Base-by-base conservation (phyloP, 92 coral and sea anemone genomes). In the Porites rus region DNA sequence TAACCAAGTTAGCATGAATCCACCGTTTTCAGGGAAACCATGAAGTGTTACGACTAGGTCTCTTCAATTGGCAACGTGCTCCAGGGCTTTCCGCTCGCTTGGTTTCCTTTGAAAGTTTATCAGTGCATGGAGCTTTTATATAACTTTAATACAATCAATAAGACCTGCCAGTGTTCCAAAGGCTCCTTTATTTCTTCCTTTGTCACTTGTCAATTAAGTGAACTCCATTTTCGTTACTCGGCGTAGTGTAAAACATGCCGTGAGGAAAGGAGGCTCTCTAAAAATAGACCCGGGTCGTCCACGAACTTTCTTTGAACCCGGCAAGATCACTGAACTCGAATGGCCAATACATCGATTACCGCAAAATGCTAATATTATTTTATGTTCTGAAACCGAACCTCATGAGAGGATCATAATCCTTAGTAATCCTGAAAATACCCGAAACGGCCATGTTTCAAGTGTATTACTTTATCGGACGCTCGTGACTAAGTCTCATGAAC, bases 191-290 rank as follows among this genome's bases (percentile, higher is more conserved):
- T 21, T 60, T 43, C 21, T 77, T 77, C 28, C 59, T 60, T 38
- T 65, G 21, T 43, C 50, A 17, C 50, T 18, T 74, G 69, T 83
- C 62, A 83, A 83, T 83, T 52, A 12, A 82, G 50, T 58, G 78
- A 82, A 82, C 3, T 18, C 86, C 50, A 72, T 74, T 83, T 73
- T 83, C 51, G 50, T 72, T 62, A 83, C 62, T 56, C 87, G 62
- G 51, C 52, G 87, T 64, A 72, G 80, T 73, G 87, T 83, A 83
- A 83, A 83, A 64, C 25, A n/a, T 83, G 63, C 59, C 87, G 87
- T 83, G 87, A 72, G 79, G 9, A 20, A 19, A 64, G 78, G 87
- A 14, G 79, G 69, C 8, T 21, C 61, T 14, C 11, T 63, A 1
- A 83, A 62, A 62, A 72, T 59, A 83, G 64, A 8, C 20, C 61